Percentiles rank a stretch among this genome's conserved stretches.
phyloP scores from a whole-genome alignment of 1,140 invertebrate genomes.

The Schlechtendalia chinensis region DNA sequence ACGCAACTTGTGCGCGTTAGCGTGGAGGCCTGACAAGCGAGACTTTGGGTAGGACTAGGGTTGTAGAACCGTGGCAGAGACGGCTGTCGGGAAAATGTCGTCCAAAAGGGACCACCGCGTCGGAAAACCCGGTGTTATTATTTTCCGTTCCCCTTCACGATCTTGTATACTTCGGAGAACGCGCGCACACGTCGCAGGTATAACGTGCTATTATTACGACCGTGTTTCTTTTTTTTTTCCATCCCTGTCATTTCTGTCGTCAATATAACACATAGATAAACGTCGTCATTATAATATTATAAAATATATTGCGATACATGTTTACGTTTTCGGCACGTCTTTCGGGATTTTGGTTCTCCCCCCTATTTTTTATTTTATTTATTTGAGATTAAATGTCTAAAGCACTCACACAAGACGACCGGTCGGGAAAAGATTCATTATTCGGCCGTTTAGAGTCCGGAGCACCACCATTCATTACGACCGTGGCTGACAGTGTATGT shows the following conservation, averaged over 20 bases:
- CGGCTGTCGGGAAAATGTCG: background rate
- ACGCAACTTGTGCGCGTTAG: background rate
- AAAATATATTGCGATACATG: no score
- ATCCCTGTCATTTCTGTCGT: no score
- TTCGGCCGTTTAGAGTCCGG: constrained; percentile 35
- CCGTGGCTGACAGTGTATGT: constrained; percentile 36
- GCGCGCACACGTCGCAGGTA: background rate
- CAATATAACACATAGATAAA: no score
- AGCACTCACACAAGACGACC: constrained; percentile 1
- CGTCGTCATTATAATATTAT: background rate
- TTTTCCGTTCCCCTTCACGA: background rate
- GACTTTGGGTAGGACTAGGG: background rate
- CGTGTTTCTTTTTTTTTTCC: background rate
- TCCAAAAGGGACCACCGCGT: background rate
- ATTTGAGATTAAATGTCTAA: constrained; percentile 25
- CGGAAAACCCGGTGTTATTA: background rate
- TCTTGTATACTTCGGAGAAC: background rate
- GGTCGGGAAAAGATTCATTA: constrained; percentile 34
- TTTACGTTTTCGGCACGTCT: no score
- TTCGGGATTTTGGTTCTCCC: constrained; percentile 10
- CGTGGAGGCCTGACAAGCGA: background rate
- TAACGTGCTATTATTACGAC: background rate
- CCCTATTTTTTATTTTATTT: background rate
- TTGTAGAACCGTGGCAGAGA: background rate
- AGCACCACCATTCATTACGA: constrained; percentile 39